A percentile compares a stretch with the other conserved stretches of the same genome.
Conservation (phyloP, 2,113 vertebrate genomes). For the Zapus hudsonius region DNA sequence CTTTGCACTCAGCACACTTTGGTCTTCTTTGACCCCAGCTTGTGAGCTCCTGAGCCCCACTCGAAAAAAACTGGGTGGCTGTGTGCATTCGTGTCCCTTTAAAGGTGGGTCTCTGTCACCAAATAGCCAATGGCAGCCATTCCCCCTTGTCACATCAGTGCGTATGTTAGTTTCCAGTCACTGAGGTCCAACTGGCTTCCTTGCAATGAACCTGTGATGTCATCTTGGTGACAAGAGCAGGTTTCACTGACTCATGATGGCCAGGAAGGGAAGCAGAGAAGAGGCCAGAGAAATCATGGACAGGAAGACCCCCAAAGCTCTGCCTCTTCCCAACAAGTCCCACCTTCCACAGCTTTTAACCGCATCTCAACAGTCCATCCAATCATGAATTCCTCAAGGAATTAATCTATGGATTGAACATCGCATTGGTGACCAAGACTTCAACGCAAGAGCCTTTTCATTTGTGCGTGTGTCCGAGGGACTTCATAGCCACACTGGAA, state of each 20-base stretch:
- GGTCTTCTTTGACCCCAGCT: not conserved
- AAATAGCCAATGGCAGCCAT: not conserved
- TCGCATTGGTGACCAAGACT: not conserved
- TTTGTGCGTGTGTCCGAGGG: no score
- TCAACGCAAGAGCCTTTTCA: no score
- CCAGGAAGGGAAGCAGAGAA: not conserved
- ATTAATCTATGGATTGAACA: not conserved
- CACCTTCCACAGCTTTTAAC: not conserved
- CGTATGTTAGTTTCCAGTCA: not conserved
- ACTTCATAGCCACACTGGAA: no score
- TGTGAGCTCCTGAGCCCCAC: not conserved
- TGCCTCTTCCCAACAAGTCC: no score
- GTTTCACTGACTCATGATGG: not conserved
- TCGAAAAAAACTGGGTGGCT: not conserved
- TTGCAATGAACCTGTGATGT: not conserved
- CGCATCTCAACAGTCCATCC: not conserved
- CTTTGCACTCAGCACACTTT: not conserved
- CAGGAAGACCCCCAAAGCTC: not conserved
- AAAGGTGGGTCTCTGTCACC: not conserved
- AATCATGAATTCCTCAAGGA: not conserved
- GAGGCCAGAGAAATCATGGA: not conserved
- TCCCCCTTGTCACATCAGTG: not conserved
- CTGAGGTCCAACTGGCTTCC: not conserved
- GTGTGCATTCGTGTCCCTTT: not conserved
- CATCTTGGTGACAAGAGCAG: not conserved